Conservation (phyloP, 2,888 invertebrate species). For the Phyto melanocephala region DNA sequence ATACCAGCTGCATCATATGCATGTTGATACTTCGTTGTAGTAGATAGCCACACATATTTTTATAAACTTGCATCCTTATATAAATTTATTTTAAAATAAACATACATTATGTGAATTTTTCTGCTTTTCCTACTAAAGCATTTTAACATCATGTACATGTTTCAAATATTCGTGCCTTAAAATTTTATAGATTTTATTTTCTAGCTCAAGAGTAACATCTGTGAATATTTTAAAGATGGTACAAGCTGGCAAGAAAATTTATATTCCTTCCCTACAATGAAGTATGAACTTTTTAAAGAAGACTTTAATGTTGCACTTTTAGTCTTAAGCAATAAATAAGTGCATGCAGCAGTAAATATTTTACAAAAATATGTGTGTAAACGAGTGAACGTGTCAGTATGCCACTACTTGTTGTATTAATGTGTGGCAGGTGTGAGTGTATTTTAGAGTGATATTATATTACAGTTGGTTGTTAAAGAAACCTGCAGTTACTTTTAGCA, state of each 20-base stretch:
- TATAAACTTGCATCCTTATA: background rate
- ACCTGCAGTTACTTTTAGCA: background rate
- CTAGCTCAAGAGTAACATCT: background rate
- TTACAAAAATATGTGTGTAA: background rate
- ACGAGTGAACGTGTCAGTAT: background rate
- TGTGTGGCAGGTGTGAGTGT: background rate
- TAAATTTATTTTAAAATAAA: constrained; percentile 9
- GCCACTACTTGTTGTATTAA: background rate
- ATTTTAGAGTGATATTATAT: background rate
- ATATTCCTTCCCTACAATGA: background rate
- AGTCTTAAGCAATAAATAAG: constrained; percentile 21
- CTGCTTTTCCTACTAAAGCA: background rate
- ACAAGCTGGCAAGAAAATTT: background rate
- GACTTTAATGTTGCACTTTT: constrained; percentile 15
- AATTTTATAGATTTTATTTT: background rate
- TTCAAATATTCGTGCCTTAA: constrained; percentile 2
- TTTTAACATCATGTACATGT: background rate
- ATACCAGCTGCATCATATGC: background rate
- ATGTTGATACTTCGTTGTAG: no score
- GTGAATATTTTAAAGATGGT: background rate
- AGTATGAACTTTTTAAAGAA: constrained; percentile 24
- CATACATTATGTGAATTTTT: background rate
- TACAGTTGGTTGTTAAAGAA: background rate
- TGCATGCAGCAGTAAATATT: background rate
- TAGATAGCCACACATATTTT: no score